Percentiles rank a stretch among this genome's conserved stretches.
Conservation (phyloP, 2,797 vertebrate species). For the Psittacula derbiana region DNA sequence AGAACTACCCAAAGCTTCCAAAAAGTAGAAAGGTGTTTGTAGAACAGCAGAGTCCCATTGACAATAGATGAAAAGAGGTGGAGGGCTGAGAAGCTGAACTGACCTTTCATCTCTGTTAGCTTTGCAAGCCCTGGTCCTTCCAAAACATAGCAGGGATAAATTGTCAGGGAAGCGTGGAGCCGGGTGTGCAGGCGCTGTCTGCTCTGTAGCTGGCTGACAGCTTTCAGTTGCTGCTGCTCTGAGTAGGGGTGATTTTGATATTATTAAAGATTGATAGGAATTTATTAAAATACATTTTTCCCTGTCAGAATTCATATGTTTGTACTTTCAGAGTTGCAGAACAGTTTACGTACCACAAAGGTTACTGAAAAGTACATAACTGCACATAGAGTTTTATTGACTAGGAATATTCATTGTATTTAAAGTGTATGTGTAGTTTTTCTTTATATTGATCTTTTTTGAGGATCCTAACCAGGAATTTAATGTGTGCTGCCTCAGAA, state of each 20-base stretch:
- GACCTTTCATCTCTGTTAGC: neutral
- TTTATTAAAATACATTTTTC: neutral
- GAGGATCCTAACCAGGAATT: neutral
- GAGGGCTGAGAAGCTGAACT: neutral
- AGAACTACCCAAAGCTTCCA: neutral
- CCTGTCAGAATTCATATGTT: neutral
- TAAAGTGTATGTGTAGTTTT: neutral
- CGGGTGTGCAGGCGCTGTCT: neutral
- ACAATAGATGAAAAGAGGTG: neutral
- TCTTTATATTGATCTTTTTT: neutral
- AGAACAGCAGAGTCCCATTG: neutral
- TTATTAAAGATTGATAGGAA: neutral
- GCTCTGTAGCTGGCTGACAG: neutral
- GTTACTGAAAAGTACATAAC: accelerated
- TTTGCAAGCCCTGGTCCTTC: neutral
- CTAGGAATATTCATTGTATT: neutral
- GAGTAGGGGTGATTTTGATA: neutral
- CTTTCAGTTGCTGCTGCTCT: neutral
- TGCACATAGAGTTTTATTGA: neutral
- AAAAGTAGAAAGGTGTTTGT: neutral
- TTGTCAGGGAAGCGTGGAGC: neutral
- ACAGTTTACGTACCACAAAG: accelerated
- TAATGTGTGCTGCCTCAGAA: neutral
- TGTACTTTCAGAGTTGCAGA: neutral
- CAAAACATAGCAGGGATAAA: neutral